Evolutionary conservation across 2,113 vertebrate species (phyloP).

Genomic region (Prunella fulvescens): DNA sequence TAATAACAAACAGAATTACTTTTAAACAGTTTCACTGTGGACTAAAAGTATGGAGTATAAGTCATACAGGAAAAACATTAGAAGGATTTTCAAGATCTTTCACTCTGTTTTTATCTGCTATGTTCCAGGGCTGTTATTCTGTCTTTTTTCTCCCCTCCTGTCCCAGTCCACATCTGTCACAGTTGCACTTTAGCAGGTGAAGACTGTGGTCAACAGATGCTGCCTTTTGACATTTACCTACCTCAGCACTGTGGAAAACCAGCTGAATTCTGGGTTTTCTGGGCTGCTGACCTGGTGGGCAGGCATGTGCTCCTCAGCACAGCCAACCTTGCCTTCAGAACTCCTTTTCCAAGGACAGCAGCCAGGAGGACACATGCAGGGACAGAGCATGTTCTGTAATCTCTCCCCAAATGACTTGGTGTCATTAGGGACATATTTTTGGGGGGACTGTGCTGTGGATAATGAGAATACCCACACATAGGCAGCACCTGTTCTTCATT

Average conservation of each 20-base stretch:
- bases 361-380: rapidly evolving
- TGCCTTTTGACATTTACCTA: not conserved
- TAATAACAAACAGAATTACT: not conserved
- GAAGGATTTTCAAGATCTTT: not conserved
- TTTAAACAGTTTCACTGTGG: not conserved
- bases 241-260: not conserved
- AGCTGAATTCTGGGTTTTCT: not conserved
- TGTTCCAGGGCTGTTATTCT: not conserved
- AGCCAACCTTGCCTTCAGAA: not conserved
- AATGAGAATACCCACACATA: not conserved
- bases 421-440: not conserved
- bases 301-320: not conserved
- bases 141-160: not conserved
- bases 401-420: not conserved
- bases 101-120: not conserved
- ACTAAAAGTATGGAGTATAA: not conserved
- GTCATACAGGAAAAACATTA: not conserved
- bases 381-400: not conserved
- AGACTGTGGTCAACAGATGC: not conserved
- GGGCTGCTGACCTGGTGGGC: rapidly evolving
- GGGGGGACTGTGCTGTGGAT: not conserved
- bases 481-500: not conserved
- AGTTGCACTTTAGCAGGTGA: rapidly evolving
- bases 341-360: not conserved
- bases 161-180: not conserved